These are phyloP conservation scores for Sinonovacula constricta DNA, from an alignment of 1,140 invertebrate species.

Conservation along the genomic window DNA sequence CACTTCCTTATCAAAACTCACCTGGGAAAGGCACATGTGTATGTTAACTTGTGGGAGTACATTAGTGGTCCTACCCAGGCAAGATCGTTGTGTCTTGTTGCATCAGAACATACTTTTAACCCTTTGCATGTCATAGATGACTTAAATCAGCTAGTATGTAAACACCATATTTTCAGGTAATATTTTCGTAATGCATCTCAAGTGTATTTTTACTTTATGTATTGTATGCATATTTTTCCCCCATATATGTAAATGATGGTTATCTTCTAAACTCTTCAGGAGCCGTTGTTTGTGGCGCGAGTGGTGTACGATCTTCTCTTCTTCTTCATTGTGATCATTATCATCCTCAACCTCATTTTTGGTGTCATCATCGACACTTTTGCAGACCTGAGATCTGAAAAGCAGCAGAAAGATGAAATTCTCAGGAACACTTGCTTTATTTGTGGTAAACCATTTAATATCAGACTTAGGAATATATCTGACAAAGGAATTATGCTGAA, in stretches of 20 bases:
- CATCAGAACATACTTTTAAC: too few relatives aligned
- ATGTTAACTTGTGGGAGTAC: too few relatives aligned
- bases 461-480: too few relatives aligned
- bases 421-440: constrained; percentile 99
- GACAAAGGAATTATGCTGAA: too few relatives aligned
- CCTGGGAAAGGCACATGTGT: too few relatives aligned
- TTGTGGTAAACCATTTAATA: too few relatives aligned
- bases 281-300: constrained; percentile 93
- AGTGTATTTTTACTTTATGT: constrained; percentile 15
- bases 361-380: constrained; percentile 99
- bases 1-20: too few relatives aligned
- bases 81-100: too few relatives aligned
- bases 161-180: too few relatives aligned
- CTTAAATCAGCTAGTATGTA: too few relatives aligned
- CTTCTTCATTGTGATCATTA: constrained; percentile 99
- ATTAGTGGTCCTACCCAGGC: too few relatives aligned
- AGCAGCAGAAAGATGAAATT: constrained; percentile 98
- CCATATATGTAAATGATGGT: not conserved
- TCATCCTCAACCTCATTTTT: constrained; percentile 99
- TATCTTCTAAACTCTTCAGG: constrained; percentile 83
- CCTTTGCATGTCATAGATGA: too few relatives aligned
- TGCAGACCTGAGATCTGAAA: constrained; percentile 98
- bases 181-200: not conserved
- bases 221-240: constrained; percentile 11
- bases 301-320: constrained; percentile 99